Evolutionary conservation across 2,888 invertebrate species (phyloP).

Genomic region (Leptura quadrifasciata): DNA sequence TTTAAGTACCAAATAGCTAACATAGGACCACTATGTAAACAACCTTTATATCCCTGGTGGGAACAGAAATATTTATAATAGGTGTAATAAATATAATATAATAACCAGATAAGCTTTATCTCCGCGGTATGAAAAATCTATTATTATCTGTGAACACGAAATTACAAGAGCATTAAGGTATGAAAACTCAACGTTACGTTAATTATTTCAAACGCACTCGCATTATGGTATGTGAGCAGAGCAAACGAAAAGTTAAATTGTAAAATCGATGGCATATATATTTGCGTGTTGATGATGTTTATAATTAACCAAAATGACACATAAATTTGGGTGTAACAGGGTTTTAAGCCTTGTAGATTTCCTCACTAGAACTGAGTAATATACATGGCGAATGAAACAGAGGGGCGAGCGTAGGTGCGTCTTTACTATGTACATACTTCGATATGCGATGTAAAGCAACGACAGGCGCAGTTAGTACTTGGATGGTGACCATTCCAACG

Average conservation of each 20-base stretch:
- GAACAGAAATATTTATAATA: not conserved
- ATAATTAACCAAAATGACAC: not conserved
- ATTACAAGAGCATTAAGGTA: constrained; percentile 12
- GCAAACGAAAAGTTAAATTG: constrained; percentile 8
- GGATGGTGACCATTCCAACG: too few species aligned
- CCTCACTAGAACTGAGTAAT: not conserved
- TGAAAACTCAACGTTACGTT: constrained; percentile 9
- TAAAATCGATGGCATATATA: constrained; percentile 6
- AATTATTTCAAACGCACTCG: constrained; percentile 12
- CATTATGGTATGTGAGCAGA: constrained; percentile 8
- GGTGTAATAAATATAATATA: not conserved
- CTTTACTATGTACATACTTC: too few species aligned
- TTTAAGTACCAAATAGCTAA: not conserved
- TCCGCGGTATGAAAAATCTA: constrained; percentile 5
- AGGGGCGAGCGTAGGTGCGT: too few species aligned
- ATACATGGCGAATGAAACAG: too few species aligned
- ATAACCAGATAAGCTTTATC: constrained; percentile 13
- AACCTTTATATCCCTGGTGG: not conserved
- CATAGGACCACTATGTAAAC: not conserved
- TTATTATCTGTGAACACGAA: constrained; percentile 11
- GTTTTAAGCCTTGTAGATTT: not conserved
- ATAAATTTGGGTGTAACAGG: not conserved
- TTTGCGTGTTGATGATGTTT: not conserved
- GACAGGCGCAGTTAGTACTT: too few species aligned
- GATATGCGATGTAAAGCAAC: too few species aligned